Evolutionary conservation across 2,113 vertebrate genomes (phyloP), one percentile per base, ranked within the genome.

Genomic region (Stictonetta naevosa): DNA sequence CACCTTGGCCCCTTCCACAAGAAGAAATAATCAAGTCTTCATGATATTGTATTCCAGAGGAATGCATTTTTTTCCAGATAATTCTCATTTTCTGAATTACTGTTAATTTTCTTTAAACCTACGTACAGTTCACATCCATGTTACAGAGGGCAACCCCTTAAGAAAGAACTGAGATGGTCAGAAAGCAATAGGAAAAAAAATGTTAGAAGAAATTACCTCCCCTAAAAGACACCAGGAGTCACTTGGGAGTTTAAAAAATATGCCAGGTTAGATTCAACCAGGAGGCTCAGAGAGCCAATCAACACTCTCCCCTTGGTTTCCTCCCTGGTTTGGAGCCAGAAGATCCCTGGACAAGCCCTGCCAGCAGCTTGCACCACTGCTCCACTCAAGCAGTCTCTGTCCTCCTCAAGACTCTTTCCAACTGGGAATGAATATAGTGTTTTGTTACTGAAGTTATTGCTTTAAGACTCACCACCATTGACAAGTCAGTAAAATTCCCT

Each of bases 1-100:
- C 96, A 97, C 94, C 95, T 97, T 96, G 88, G 93, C 87, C 71
- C 62, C 90, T 96, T 97, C 80, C 89, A 92, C 86, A 89, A 96
- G 88, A 96, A 96, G 92, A 94, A 96, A 88, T 92, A 95, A 96
- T 96, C 93, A 95, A 87, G 67, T 95, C 83, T 95, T 58, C 91
- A 72, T 91, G 94, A 97, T 85, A 96, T 91, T 72, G 56, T 92
- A 82, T 95, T 96, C 89, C 88, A 86, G 67, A 97, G 87, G 81
- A 96, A 94, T 97, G 91, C 74, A 48, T 48, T 58, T 0, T 80
- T 96, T 97, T 95, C 93, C 92, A 96, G 94, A 96, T 96, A 97
- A 92, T 95, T 95, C 94, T 90, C 63, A 83, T 96, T 97, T 95
- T 96, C 91, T 86, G 76, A 95, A 94, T 93, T 90, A 96, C 86